Evolutionary conservation across 2,113 vertebrate species (phyloP).

Genomic region (Axis porcinus): DNA sequence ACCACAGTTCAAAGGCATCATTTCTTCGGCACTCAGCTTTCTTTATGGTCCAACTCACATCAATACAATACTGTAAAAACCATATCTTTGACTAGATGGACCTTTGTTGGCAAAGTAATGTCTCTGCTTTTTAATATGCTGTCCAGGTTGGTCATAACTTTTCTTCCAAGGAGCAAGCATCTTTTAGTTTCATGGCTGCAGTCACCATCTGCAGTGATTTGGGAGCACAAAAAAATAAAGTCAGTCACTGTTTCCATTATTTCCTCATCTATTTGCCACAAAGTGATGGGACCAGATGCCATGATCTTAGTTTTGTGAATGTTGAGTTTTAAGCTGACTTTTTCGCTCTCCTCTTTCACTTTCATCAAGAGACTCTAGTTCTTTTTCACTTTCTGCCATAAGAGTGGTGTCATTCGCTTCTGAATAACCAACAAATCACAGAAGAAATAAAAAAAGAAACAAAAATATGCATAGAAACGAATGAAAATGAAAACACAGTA

Average conservation of each 20-base stretch:
- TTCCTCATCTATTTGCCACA: neutral
- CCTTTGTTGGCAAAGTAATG: neutral
- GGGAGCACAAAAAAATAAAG: neutral
- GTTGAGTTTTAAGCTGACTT: neutral
- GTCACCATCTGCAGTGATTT: neutral
- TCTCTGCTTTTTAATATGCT: neutral
- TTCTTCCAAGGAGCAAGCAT: neutral
- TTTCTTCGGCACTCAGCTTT: neutral
- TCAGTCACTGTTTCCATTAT: neutral
- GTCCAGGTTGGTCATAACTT: neutral
- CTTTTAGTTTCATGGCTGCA: neutral
- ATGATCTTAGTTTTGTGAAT: neutral
- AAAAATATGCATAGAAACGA: accelerated
- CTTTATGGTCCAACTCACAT: neutral
- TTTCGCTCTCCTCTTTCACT: neutral
- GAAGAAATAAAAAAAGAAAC: neutral
- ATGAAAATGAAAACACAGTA: neutral
- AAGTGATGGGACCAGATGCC: neutral
- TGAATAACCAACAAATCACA: neutral
- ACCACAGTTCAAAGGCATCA: neutral
- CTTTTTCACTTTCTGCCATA: neutral
- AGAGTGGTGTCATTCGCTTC: neutral
- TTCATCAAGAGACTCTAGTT: neutral
- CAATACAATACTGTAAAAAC: neutral
- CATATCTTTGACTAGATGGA: neutral